Base-by-base conservation (phyloP, 2,888 invertebrate genomes). In the Axea sp. region DNA sequence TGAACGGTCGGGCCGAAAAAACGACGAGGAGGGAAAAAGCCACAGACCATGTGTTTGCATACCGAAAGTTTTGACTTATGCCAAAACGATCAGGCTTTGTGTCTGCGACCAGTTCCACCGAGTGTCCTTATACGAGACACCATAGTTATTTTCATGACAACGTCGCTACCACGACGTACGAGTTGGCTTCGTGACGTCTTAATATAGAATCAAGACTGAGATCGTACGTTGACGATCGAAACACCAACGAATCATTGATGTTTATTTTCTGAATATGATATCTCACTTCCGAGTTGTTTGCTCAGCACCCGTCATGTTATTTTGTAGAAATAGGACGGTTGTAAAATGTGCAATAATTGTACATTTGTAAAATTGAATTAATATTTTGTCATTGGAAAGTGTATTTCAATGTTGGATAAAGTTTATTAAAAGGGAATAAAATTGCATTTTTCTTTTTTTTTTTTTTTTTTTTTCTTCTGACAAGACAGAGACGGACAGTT, bases 51-150 rank as follows among this genome's bases (percentile, higher is more conserved):
- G 80, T 81, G 80, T 75, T 75, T 47, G 78, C 81, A 81, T 81
- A 81, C 78, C 80, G 77, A 80, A 82, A 79, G 81, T 86, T 86
- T 86, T 85, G 85, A 87, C 84, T 84, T 83, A 86, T 85, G 85
- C 85, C 83, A 84, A 86, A 86, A 83, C 83, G 86, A 86, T 85
- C 81, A 74, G 81, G 82, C 86, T 86, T 85, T 84, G 85, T 85
- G 84, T 83, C 83, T 81, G 78, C 71, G 65, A 51, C 57, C 64
- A 62, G 59, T 49, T 76, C 55, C 73, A 75, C 69, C 53, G 75
- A 75, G 51, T 43, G 64, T 67, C 67, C 72, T 75, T 72, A 75
- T 47, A 55, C 60, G 41, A 72, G 75, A 75, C 71, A 78, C 80
- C 77, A 74, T 76, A 75, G 82, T 86, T 86, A 84, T 84, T 85